These are phyloP conservation scores for Mionectes macconnelli DNA, from an alignment of 2,113 vertebrate genomes.

Conservation along the genomic window DNA sequence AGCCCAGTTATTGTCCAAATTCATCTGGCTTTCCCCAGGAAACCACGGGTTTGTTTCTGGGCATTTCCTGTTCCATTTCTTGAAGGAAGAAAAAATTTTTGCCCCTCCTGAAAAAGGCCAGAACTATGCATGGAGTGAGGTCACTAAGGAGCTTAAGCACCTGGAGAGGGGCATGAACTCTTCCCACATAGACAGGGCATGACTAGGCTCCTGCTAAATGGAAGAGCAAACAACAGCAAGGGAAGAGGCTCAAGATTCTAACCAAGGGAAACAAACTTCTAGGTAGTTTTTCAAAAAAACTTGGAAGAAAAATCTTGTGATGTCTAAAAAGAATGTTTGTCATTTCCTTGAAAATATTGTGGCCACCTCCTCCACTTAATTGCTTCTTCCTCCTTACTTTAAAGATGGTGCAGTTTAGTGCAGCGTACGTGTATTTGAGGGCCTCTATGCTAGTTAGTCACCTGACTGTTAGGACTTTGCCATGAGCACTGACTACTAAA, in stretches of 20 bases:
- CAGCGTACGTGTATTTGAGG: rapidly evolving
- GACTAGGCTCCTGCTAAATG: neutral
- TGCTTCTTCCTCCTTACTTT: neutral
- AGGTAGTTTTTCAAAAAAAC: neutral
- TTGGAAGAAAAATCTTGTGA: neutral
- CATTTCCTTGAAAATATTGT: neutral
- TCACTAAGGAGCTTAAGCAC: neutral
- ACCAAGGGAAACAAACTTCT: neutral
- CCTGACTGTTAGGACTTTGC: neutral
- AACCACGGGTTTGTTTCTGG: neutral
- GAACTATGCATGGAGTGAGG: neutral
- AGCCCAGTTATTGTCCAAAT: neutral
- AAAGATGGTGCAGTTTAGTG: neutral
- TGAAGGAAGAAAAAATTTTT: neutral
- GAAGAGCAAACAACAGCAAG: neutral
- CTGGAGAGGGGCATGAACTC: neutral
- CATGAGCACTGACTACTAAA: neutral
- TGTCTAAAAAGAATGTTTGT: neutral
- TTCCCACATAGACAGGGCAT: neutral
- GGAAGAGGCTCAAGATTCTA: neutral
- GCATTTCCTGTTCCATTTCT: neutral
- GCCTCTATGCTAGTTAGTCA: neutral
- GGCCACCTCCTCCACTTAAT: neutral
- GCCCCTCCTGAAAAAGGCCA: neutral
- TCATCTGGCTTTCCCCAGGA: neutral